Evolutionary conservation across 2,888 invertebrate species (phyloP).

Genomic region (Malthinus seriepunctatus): DNA sequence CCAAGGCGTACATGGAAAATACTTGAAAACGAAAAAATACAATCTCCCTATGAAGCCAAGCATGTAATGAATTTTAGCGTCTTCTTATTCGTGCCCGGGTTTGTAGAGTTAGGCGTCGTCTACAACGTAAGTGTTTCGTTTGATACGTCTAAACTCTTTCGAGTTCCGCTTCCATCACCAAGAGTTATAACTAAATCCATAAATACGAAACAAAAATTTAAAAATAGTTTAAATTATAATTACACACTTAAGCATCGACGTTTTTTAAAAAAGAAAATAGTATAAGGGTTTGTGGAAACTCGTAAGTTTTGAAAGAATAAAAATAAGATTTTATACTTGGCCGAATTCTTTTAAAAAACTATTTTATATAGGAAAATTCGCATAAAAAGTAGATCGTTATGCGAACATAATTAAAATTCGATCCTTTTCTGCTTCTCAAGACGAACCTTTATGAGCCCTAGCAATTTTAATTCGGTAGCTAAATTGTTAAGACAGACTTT

Average conservation of each 20-base stretch:
- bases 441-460: slow-evolving; percentile 15
- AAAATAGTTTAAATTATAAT: no score
- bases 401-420: slow-evolving; percentile 19
- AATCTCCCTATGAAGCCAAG: slow-evolving; percentile 54
- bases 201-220: no score
- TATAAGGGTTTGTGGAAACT: no score
- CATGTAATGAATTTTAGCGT: slow-evolving; percentile 54
- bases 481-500: slow-evolving; percentile 56
- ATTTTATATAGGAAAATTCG: slow-evolving; percentile 4
- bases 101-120: slow-evolving; percentile 19
- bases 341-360: slow-evolving; percentile 1
- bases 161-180: slow-evolving; percentile 23
- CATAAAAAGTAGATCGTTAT: slow-evolving; percentile 5
- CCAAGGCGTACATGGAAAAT: slow-evolving; percentile 44
- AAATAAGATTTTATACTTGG: background rate
- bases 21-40: slow-evolving; percentile 50
- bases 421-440: slow-evolving; percentile 17
- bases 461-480: slow-evolving; percentile 53
- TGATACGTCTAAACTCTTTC: slow-evolving; percentile 21
- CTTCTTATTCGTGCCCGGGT: slow-evolving; percentile 40
- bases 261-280: no score
- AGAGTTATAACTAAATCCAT: slow-evolving; percentile 6
- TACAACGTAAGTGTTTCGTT: slow-evolving; percentile 21
- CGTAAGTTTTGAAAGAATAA: background rate
- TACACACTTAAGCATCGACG: no score